Evolutionary conservation across 2,797 vertebrate species (phyloP), one percentile per base, ranked within the genome.

Genomic region (Sciurus vulgaris): DNA sequence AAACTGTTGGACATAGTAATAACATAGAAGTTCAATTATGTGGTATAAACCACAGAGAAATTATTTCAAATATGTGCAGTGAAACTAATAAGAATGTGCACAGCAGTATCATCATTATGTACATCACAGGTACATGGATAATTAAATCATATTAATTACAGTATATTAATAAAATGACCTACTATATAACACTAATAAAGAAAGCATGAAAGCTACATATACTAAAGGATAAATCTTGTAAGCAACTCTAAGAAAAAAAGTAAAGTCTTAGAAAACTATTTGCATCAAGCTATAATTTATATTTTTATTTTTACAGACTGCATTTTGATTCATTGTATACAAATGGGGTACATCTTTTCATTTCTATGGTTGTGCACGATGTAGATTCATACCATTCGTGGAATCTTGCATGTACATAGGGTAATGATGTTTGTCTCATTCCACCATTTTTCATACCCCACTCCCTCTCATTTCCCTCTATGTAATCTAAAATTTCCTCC

Each of bases 171-270:
- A 38, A 88, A 74, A 61, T n/a, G 22, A 30, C 70, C 26, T 38
- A 38, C 7, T 38, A 44, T 9, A 1, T 51, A 94, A 33, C 35
- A 81, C 79, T 91, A 35, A 93, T 91, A 94, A 93, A 61, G 59
- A 74, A 93, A 44, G 22, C 13, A 88, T 85, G 63, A 72, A 91
- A 95, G 1, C 59, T 44, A 72, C 44, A 22, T 35, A 12, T 61
- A 67, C 49, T 70, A 51, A 67, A 38, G 49, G 47, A 33, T 41
- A 28, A 86, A 41, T 54, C 22, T 84, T 35, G 33, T 44, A 92
- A 69, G 65, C 15, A 54, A 93, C 26, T 79, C 54, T 65, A 73
- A 74, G 59, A 92, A 56, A 93, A 88, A 91, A 84, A 61, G 2
- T 59, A 14, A 26, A 89, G 26, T 26, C 70, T 28, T 70, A 44